Evolutionary conservation across 2,888 invertebrate species (phyloP), one percentile per base, ranked within the genome.

Genomic region (Blera fallax): DNA sequence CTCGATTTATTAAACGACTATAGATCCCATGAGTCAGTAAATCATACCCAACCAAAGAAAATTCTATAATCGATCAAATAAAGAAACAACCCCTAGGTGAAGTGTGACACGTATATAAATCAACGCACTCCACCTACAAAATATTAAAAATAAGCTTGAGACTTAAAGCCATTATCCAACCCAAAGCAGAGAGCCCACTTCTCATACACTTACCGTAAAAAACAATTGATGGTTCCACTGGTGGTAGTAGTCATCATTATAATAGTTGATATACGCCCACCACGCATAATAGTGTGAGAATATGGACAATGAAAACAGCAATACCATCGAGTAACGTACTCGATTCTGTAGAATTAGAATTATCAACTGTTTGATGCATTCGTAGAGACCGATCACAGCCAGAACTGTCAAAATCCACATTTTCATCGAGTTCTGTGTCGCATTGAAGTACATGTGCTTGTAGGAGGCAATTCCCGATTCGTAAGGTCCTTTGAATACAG

Each of bases 401-500:
- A 94, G 89, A 3, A 94, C 94, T 1, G 94, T 93, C 18, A 94
- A 89, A 32, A 93, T 90, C 95, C 95, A 95, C 90, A 95, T 95
- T 92, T 95, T 95, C 85, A 94, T 91, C 29, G 94, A 93, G 87
- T 95, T 95, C 50, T 92, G 91, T 11, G 95, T 95, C 50, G 94
- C 94, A 90, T 95, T 95, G 90, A 95, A 95, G 90, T 95, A 95
- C 91, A 95, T 93, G 89, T 95, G 95, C 89, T 95, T 95, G 89
- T 95, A 95, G 21, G 94, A 93, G 45, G 94, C 94, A 82, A 95
- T 93, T n/a, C 95, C 95, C 27, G 94, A 94, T 90, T 95, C 95
- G 89, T 95, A 95, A 10, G 94, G 94, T 11, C 95, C 95, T 93
- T 95, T 95, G 89, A 95, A 95, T 6, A 96, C 94, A 0, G 95